Evolutionary conservation across 2,113 vertebrate species (phyloP), one percentile per base, ranked within the genome.

Genomic region (Otolemur garnettii): DNA sequence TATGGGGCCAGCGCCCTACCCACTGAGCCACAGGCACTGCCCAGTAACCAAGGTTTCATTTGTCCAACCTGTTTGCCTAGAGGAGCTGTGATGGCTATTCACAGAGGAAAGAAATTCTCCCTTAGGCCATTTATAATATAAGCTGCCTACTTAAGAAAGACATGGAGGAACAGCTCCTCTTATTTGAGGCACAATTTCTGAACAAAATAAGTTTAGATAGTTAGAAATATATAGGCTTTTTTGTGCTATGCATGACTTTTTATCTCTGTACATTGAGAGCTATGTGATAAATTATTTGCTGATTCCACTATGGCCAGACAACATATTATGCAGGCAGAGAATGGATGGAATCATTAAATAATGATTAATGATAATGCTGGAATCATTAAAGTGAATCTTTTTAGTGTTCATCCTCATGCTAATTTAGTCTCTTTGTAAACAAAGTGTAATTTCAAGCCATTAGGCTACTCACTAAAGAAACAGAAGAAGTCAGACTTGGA

Each of bases 371-470:
- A n/a, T n/a, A n/a, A n/a, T 68, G 6, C 68, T 68, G 68, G 22
- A 87, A 33, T 96, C 50, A 74, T 18, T 94, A 64, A 50, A 86
- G 10, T 33, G 60, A 66, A 60, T 69, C 15, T 7, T 86, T 4
- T 59, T 81, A 38, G 12, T n/a, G 45, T 18, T 21, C 26, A 59
- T 26, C 33, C 17, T 85, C 50, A 55, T 3, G 33, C 7, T n/a
- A 12, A 33, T 71, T 89, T 85, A 96, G 4, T 3, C 19, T 82
- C n/a, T 59, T 80, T 72, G 74, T 28, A 92, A 94, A 85, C 72
- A 68, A 50, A 80, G 5, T 90, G 30, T 64, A 69, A 88, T 68
- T 92, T 86, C 28, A 75, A 84, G 50, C 3, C 74, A 60, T 66
- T 89, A 21, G 28, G 35, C 42, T 96, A n/a, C 22, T 18, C 26